phyloP scores from a whole-genome alignment of 2,888 invertebrate genomes.

The Tetranychus piercei region DNA sequence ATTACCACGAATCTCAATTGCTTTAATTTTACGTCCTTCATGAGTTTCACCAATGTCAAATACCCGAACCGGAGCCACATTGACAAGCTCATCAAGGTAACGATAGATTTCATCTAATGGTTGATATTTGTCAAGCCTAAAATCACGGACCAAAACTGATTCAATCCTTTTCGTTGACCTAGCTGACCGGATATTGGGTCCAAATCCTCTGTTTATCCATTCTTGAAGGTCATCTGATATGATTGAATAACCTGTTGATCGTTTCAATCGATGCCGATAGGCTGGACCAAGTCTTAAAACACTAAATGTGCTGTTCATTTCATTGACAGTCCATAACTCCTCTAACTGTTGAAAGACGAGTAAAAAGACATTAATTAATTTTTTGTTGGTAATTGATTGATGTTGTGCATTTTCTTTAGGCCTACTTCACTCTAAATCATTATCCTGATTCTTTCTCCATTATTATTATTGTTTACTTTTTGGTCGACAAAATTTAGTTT shows the following conservation, averaged over 20 bases:
- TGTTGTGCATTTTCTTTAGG: too few relatives aligned
- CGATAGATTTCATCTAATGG: conserved; percentile 20
- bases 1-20: conserved; percentile 22
- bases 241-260: conserved; percentile 9
- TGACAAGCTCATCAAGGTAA: conserved; percentile 18
- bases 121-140: conserved; percentile 23
- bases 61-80: conserved; percentile 15
- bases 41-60: conserved; percentile 22
- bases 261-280: not conserved
- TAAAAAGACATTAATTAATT: too few relatives aligned
- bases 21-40: conserved; percentile 22
- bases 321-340: conserved; percentile 1
- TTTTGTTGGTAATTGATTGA: too few relatives aligned
- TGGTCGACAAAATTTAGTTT: too few relatives aligned
- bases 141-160: conserved; percentile 14
- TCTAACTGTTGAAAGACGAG: not conserved
- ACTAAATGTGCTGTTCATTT: not conserved
- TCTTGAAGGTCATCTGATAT: conserved; percentile 21
- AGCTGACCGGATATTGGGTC: not conserved
- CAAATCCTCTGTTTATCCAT: conserved; percentile 17
- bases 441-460: too few relatives aligned
- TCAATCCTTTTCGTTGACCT: not conserved
- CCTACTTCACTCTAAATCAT: too few relatives aligned
- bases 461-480: too few relatives aligned
- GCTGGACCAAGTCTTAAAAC: conserved; percentile 3